Evolutionary conservation across 2,888 invertebrate genomes (phyloP).

Genomic region (Drosophila neonasuta): DNA sequence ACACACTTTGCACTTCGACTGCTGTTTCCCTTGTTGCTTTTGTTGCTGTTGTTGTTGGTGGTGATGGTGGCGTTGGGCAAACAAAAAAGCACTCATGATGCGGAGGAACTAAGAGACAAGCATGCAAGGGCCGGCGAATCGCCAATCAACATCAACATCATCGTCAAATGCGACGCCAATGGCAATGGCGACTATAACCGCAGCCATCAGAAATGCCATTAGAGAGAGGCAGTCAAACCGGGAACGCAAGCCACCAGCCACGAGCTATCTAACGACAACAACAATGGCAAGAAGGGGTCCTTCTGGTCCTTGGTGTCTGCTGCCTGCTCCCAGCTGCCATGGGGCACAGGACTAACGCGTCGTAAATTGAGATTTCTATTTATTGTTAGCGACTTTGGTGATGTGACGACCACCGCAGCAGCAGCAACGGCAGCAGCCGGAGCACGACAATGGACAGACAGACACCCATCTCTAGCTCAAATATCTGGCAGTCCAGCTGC

Average conservation of each 20-base stretch:
- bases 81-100: slow-evolving; percentile 47
- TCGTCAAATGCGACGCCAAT: slow-evolving; percentile 61
- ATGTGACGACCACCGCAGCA: slow-evolving; percentile 33
- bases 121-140: slow-evolving; percentile 66
- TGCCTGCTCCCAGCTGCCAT: slow-evolving; percentile 20
- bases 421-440: slow-evolving; percentile 31
- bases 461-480: slow-evolving; percentile 31
- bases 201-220: slow-evolving; percentile 76
- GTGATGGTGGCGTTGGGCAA: slow-evolving; percentile 25
- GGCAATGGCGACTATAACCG: slow-evolving; percentile 64
- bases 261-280: slow-evolving; percentile 8
- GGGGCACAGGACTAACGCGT: slow-evolving; percentile 63
- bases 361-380: slow-evolving; percentile 77
- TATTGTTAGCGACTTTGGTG: slow-evolving; percentile 65
- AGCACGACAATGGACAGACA: slow-evolving; percentile 6
- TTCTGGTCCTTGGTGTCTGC: slow-evolving; percentile 2
- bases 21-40: slow-evolving; percentile 3
- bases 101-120: slow-evolving; percentile 23
- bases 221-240: slow-evolving; percentile 58
- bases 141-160: slow-evolving; percentile 76
- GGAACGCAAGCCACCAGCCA: slow-evolving; percentile 21
- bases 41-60: slow-evolving; percentile 15
- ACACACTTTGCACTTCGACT: slow-evolving; percentile 50
- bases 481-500: slow-evolving; percentile 38
- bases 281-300: slow-evolving; percentile 40